Evolutionary conservation across 2,888 invertebrate genomes (phyloP).

Genomic region (Diogma glabrata): DNA sequence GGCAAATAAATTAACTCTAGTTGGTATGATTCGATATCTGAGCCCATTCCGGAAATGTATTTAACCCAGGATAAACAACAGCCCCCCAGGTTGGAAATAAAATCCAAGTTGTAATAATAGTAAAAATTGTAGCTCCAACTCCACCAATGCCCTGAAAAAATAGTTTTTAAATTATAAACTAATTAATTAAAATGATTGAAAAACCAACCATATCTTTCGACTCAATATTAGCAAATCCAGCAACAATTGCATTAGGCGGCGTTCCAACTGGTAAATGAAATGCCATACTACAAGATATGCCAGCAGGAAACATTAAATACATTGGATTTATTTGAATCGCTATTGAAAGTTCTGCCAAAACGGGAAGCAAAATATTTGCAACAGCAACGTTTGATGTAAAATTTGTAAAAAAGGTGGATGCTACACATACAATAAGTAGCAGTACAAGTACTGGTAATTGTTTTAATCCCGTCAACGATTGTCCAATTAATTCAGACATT

Average conservation of each 20-base stretch:
- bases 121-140: too few species aligned
- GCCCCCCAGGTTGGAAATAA: too few species aligned
- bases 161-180: neutral
- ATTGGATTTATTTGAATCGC: constrained; percentile 68
- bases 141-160: too few species aligned
- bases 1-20: too few species aligned
- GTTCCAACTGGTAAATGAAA: constrained; percentile 92
- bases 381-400: constrained; percentile 86
- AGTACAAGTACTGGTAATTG: constrained; percentile 52
- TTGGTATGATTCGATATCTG: too few species aligned
- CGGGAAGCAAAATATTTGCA: constrained; percentile 77
- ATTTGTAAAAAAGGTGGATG: constrained; percentile 73
- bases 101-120: too few species aligned
- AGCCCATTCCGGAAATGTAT: too few species aligned
- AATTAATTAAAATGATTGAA: neutral
- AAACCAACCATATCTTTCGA: constrained; percentile 54
- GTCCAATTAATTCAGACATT: constrained; percentile 64
- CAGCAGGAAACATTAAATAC: constrained; percentile 80
- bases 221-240: constrained; percentile 68
- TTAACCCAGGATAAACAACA: too few species aligned
- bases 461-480: constrained; percentile 52
- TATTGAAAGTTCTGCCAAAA: constrained; percentile 64
- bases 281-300: constrained; percentile 81
- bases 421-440: constrained; percentile 60
- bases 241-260: constrained; percentile 89